Conservation (phyloP, 2,888 invertebrate genomes). For the Amiota minor region DNA sequence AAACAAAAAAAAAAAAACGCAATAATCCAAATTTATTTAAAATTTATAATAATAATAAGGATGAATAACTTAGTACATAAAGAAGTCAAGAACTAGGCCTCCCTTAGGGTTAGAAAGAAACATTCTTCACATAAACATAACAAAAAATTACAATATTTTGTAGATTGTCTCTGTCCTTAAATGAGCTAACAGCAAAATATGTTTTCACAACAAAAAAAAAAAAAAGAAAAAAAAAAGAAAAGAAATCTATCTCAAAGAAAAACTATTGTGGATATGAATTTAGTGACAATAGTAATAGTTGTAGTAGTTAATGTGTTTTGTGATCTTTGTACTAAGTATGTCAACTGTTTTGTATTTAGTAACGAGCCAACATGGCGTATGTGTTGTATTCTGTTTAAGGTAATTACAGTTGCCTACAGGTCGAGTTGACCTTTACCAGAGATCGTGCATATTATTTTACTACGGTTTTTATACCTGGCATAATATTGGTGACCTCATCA, state of each 20-base stretch:
- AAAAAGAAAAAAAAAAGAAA: constrained; percentile 25
- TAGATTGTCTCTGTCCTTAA: constrained; percentile 9
- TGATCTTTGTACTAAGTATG: not conserved
- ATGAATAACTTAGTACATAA: too few relatives aligned
- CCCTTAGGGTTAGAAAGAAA: too few relatives aligned
- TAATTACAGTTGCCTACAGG: constrained; percentile 96
- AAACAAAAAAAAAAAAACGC: not conserved
- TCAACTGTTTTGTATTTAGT: not conserved
- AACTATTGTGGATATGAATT: constrained; percentile 11
- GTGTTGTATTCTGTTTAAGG: constrained; percentile 76
- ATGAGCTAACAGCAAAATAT: constrained; percentile 13
- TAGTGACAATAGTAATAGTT: too few relatives aligned
- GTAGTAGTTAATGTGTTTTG: too few relatives aligned
- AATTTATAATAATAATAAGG: too few relatives aligned
- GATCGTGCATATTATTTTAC: constrained; percentile 98
- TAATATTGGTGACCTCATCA: constrained; percentile 95
- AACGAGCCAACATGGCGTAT: constrained; percentile 45
- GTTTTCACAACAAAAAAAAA: not conserved
- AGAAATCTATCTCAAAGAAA: too few relatives aligned
- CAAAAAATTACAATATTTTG: not conserved
- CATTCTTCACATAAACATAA: too few relatives aligned
- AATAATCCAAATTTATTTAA: too few relatives aligned
- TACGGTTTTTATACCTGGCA: constrained; percentile 96
- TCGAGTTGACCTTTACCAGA: constrained; percentile 93
- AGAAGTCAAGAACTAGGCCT: too few relatives aligned